A percentile compares a stretch with the other conserved stretches of the same genome.
Evolutionary conservation across 2,797 vertebrate genomes (phyloP).

Genomic region (Dendrocincla tyrannina): DNA sequence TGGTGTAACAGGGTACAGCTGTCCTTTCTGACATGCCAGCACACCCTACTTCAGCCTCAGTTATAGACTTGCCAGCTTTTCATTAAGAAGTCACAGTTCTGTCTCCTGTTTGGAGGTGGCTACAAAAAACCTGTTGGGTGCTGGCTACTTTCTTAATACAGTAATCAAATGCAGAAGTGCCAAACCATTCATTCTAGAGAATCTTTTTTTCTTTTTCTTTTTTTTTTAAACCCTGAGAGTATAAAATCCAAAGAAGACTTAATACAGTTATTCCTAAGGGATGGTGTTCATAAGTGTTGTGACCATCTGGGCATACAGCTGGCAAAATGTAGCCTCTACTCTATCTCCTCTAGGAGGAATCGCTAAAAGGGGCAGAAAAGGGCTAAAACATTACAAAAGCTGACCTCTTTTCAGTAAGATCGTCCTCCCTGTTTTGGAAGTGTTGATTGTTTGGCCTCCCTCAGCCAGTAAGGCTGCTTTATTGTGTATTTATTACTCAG

Average conservation of each 20-base stretch:
- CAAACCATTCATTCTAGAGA: conserved; percentile 2
- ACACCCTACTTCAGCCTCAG: conserved; percentile 19
- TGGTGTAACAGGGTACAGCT: conserved; percentile 36
- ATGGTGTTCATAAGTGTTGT: conserved; percentile 18
- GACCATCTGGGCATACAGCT: conserved; percentile 75
- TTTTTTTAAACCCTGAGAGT: neutral
- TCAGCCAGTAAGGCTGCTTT: conserved; percentile 59
- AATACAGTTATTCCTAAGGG: conserved; percentile 54
- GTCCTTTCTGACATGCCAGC: conserved; percentile 52
- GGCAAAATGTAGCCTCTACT: conserved; percentile 53
- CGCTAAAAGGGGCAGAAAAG: conserved; percentile 62
- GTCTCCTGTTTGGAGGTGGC: conserved; percentile 1
- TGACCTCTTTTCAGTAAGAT: conserved; percentile 47
- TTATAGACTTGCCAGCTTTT: conserved; percentile 38
- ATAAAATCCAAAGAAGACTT: conserved; percentile 2
- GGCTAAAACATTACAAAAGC: conserved; percentile 65
- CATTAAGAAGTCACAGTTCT: conserved; percentile 52
- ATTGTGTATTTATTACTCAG: conserved; percentile 65
- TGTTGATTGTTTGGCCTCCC: conserved; percentile 64
- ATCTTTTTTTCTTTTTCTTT: too few relatives aligned
- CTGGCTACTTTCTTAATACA: conserved; percentile 19
- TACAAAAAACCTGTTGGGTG: conserved; percentile 7
- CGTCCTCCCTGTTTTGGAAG: conserved; percentile 70
- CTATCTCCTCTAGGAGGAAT: conserved; percentile 60
- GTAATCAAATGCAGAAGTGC: neutral